Percentiles rank a stretch among this genome's conserved stretches.
Evolutionary conservation across 2,113 vertebrate species (phyloP).

Genomic region (Saccopteryx bilineata): DNA sequence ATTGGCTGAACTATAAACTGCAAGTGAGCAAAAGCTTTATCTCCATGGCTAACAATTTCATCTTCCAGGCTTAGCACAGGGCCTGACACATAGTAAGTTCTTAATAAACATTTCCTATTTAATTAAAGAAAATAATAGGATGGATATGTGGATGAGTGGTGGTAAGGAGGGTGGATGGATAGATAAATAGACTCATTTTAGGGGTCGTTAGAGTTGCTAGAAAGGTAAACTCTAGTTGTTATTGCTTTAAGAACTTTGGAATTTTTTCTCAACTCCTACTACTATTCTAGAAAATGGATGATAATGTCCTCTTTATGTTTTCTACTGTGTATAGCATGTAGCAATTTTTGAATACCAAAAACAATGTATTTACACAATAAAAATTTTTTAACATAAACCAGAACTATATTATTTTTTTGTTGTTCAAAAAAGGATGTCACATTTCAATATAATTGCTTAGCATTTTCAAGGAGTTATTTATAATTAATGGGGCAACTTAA

Average conservation of each 20-base stretch:
- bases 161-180: not conserved
- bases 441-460: conserved; percentile 78
- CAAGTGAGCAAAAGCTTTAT: not conserved
- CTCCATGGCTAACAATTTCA: not conserved
- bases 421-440: conserved; percentile 59
- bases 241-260: not conserved
- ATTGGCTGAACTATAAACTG: not conserved
- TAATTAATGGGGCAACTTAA: conserved; percentile 66
- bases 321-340: conserved; percentile 33
- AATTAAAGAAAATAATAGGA: not conserved
- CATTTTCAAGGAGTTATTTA: conserved; percentile 70
- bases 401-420: conserved; percentile 43
- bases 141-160: not conserved
- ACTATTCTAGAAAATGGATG: conserved; percentile 37
- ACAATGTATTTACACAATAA: conserved; percentile 73
- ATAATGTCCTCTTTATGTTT: conserved; percentile 67
- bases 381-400: conserved; percentile 67
- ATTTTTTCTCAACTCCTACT: conserved; percentile 29
- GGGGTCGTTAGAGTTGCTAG: not conserved
- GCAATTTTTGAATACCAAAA: conserved; percentile 68
- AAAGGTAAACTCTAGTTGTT: conserved; percentile 33
- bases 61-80: not conserved
- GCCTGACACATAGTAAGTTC: not conserved
- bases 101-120: conserved; percentile 43
- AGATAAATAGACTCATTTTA: not conserved